A percentile compares a stretch with the other conserved stretches of the same genome.
phyloP scores from a whole-genome alignment of 2,888 invertebrate species.

The Eudemis profundana region DNA sequence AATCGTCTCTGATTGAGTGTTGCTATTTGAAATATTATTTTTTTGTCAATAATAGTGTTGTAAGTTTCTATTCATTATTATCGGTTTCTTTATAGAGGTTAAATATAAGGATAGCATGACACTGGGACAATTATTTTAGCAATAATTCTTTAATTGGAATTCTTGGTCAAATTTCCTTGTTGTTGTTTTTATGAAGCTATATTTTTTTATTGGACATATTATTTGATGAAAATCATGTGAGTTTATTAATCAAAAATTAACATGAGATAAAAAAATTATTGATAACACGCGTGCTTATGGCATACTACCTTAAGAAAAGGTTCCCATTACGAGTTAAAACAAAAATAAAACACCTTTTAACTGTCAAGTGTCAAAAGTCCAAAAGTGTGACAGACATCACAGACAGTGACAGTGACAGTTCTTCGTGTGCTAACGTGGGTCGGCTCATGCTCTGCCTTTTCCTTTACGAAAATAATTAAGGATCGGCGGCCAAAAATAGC shows the following conservation, averaged over 20 bases:
- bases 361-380: conserved; percentile 9
- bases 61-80: neutral
- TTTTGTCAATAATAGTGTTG: conserved; percentile 41
- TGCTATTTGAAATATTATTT: conserved; percentile 18
- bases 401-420: conserved; percentile 34
- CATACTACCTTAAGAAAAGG: neutral
- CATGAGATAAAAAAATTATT: too few species aligned
- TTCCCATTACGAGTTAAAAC: neutral
- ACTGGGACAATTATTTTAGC: neutral
- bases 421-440: conserved; percentile 52
- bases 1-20: conserved; percentile 23
- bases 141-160: too few species aligned
- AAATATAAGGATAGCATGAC: neutral
- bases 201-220: too few species aligned
- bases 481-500: conserved; percentile 42
- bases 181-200: too few species aligned
- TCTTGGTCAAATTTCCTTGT: too few species aligned
- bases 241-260: too few species aligned
- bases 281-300: neutral
- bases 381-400: conserved; percentile 45
- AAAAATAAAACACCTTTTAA: neutral
- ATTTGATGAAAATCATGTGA: too few species aligned
- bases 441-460: conserved; percentile 50
- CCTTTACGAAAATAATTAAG: conserved; percentile 37
- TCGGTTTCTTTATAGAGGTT: neutral